Evolutionary conservation across 2,888 invertebrate species (phyloP), one percentile per base, ranked within the genome.

Genomic region (Tupiocoris notatus): DNA sequence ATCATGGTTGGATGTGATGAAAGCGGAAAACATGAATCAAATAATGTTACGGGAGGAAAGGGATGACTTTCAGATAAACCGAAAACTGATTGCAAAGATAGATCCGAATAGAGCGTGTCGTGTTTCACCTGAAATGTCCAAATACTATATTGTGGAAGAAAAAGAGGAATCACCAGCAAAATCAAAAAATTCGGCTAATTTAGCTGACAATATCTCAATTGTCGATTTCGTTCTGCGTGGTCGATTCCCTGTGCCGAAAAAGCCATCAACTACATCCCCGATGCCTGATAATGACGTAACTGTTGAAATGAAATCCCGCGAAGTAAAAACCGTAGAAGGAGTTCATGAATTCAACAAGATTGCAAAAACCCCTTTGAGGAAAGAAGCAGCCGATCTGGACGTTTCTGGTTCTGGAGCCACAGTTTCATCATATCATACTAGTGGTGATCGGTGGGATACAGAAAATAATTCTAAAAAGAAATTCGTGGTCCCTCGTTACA

Each of bases 201-300:
- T 9, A 12, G 39, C 18, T 18, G 25, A 18, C 18, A 65, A 67
- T 9, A 56, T 22, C 12, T 67, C 67, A 1, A 67, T 67, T 57
- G 17, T 67, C 2, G 67, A 67, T 56, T 57, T 67, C 16, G 67
- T 67, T 17, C n/a, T 67, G 22, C 18, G 21, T 16, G 12, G 57
- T n/a, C 54, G 22, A 22, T 67, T 57, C 20, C 21, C 65, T 3
- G 65, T 12, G 39, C 39, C 39, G 39, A 7, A 12, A 3, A 39
- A 39, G 39, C 39, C 39, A 39, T 39, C 39, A 7, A 3, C 12
- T 3, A 12, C 6, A 39, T 39, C 39, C 39, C 39, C 3, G 39
- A 39, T 7, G 39, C 3, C 3, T 39, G 39, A 3, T 3, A 39
- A 12, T 3, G 12, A 39, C 12, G 39, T 12, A 12, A 39, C 39